Base-by-base conservation (phyloP, 2,888 invertebrate genomes). In the Epirrita christyi region DNA sequence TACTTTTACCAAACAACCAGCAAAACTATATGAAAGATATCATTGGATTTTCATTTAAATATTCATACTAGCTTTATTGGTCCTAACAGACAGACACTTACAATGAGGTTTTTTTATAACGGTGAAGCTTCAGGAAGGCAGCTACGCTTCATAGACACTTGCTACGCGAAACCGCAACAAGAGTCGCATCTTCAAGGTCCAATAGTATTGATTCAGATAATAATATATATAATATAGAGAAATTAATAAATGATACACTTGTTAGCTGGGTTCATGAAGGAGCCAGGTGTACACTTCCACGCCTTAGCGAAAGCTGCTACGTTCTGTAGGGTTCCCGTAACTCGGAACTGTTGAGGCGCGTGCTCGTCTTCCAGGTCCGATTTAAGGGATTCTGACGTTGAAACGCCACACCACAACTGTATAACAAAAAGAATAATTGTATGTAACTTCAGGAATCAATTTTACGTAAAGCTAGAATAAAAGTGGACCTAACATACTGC, bases 331-430 rank as follows among this genome's bases (percentile, higher is more conserved):
- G 94, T 94, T 0, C 95, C 96, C 32, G 92, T 89, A 0, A 96
- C 93, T 15, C 97, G 87, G 61, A 96, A 90, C 65, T 92, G 90
- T 27, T 95, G 95, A 0, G 97, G 97, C 59, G 96, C 94, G 73
- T 97, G 97, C 45, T 95, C 94, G 69, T 97, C 96, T 55, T 93
- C 92, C 2, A 96, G 76, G 58, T 96, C 95, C 65, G 93, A 93
- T 42, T 90, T 88, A 7, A 96, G 78, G 0, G 95, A 94, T 29
- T 94, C 93, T 27, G 87, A 88, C 34, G 95, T 95, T 63, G 93
- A 94, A 29, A 94, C 93, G 78, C 97, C 97, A 80, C 98, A 98
- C 98, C 98, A 98, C 9, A 97, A 91, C 96, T 96, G 84, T 72
- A 55, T 64, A 49, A 10, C 41, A 15, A 37, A 21, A 34, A 11